Percentiles rank a stretch among this genome's conserved stretches.
Conservation (phyloP, 2,113 vertebrate genomes). For the Orycteropus afer region DNA sequence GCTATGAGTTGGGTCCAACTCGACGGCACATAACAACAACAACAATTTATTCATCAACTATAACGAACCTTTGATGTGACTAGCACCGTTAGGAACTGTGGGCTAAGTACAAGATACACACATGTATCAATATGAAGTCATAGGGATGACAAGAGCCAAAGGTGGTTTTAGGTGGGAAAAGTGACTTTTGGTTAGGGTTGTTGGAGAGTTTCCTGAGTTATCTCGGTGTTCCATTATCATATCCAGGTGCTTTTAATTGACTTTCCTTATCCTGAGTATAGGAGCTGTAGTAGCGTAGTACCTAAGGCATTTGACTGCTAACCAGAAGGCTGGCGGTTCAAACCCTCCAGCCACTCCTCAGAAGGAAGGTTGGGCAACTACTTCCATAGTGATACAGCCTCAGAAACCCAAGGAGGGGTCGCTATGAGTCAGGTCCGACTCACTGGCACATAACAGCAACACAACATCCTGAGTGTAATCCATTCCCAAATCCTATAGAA, state of each 20-base stretch:
- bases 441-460: too few species aligned
- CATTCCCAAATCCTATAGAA: not conserved
- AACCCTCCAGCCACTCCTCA: too few species aligned
- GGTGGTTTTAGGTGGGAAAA: not conserved
- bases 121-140: not conserved
- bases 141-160: not conserved
- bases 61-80: not conserved
- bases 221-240: not conserved
- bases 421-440: too few species aligned
- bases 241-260: not conserved
- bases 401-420: too few species aligned
- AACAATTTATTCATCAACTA: constrained; percentile 2
- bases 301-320: too few species aligned
- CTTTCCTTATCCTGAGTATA: not conserved
- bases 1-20: too few species aligned
- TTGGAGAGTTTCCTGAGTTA: not conserved
- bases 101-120: not conserved
- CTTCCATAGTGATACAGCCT: too few species aligned
- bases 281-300: too few species aligned
- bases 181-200: not conserved
- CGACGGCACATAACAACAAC: too few species aligned
- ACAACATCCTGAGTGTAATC: not conserved
- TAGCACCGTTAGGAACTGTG: not conserved
- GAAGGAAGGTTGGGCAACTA: too few species aligned
- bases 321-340: too few species aligned